These are phyloP conservation scores for Sebastolobus alascanus DNA, from an alignment of 2,797 vertebrate species.

Conservation along the genomic window DNA sequence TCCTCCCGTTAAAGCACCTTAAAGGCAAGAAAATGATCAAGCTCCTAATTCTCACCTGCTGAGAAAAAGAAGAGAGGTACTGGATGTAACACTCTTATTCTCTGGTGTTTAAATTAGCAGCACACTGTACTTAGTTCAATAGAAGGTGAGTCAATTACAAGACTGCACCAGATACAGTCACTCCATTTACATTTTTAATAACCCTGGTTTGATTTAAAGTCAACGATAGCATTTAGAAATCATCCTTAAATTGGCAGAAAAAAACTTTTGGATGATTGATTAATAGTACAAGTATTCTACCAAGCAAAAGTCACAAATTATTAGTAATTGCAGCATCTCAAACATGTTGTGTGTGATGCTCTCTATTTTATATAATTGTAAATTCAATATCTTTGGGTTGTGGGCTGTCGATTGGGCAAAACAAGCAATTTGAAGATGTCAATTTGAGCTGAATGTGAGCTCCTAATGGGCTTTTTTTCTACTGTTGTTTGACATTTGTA, in stretches of 20 bases:
- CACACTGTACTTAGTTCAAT: background rate
- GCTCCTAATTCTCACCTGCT: conserved; percentile 54
- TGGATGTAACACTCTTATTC: background rate
- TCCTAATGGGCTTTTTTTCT: background rate
- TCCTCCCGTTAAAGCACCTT: conserved; percentile 19
- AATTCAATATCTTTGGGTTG: background rate
- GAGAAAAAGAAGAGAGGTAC: conserved; percentile 14
- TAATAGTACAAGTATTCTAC: background rate
- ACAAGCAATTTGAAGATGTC: background rate
- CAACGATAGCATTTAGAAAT: background rate
- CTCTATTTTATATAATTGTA: background rate
- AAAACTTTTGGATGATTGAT: background rate
- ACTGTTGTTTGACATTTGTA: background rate
- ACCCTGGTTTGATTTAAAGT: background rate
- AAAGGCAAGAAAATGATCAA: conserved; percentile 39
- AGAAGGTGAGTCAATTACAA: conserved; percentile 6
- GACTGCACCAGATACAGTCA: too few species aligned
- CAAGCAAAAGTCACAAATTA: background rate
- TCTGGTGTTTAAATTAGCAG: conserved; percentile 41
- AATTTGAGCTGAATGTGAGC: background rate
- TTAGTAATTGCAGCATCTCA: background rate
- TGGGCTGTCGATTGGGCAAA: background rate
- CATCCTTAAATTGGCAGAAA: background rate
- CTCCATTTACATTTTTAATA: background rate
- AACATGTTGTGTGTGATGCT: background rate